Base-by-base conservation (phyloP, 1,140 invertebrate species). In the Drosophila murphyi region DNA sequence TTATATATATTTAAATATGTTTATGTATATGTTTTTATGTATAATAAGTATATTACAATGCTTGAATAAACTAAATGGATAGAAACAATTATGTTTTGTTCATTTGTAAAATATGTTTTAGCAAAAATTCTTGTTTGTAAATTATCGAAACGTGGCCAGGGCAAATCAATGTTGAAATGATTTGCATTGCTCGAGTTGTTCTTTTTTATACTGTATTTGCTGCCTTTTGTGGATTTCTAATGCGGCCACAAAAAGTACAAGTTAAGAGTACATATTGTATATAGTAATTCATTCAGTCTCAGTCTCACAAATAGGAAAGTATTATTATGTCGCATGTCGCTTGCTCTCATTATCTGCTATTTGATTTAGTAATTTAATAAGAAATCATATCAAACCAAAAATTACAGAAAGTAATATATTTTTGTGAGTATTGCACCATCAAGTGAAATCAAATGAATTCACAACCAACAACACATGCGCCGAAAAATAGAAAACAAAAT, bases 251-350 rank as follows among this genome's bases (percentile, higher is more conserved):
- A 54, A 29, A n/a, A 35, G 20, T 56, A 68, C 56, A 56, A 67
- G 34, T 65, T 71, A 82, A 47, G 78, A 82, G 82, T 83, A 20
- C 20, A 20, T 20, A 86, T 83, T 88, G 80, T 87, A 82, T 87
- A 72, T 88, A 88, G 80, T 88, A 88, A 72, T 83, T 78, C 76
- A 77, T 88, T 89, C 85, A 88, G 85, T 89, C 70, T 80, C 78
- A 80, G 78, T 80, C 85, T 89, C 85, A 89, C 86, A 78, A 89
- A 85, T 83, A 89, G 85, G 85, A 89, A 89, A 89, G 86, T 88
- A 85, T 87, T 87, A 73, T 80, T 86, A 62, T 75, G 69, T 43
- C 10, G 39, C 51, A 50, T 57, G 31, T 50, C 20, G 31, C 31
- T 76, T 61, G 45, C 35, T 74, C 48, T 47, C 35, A 31, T 61